phyloP scores from a whole-genome alignment of 2,797 vertebrate species.

The Rhadinocentrus ornatus region DNA sequence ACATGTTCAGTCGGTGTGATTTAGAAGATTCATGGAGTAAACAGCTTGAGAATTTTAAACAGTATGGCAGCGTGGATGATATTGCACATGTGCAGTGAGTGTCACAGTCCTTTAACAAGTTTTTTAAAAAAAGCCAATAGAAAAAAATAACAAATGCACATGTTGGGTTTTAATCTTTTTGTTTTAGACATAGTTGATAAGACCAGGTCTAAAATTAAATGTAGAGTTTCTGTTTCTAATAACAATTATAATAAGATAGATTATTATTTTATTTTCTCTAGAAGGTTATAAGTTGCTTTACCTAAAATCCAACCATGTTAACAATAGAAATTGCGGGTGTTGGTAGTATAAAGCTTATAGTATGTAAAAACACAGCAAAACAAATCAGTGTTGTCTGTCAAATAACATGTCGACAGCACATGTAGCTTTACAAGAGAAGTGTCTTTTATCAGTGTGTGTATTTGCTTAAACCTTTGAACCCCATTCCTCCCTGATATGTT shows the following conservation, averaged over 20 bases:
- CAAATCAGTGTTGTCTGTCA: slow-evolving; percentile 8
- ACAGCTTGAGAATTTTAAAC: neutral
- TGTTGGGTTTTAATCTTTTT: neutral
- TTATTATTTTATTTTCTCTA: slow-evolving; percentile 1
- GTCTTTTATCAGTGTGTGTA: slow-evolving; percentile 6
- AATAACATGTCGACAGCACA: slow-evolving; percentile 32
- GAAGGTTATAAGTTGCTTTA: slow-evolving; percentile 23
- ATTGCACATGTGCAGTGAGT: neutral
- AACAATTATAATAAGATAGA: neutral
- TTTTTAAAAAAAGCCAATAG: neutral
- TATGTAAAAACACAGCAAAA: slow-evolving; percentile 16
- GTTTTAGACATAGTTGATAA: neutral
- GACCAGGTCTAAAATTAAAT: neutral
- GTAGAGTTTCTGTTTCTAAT: neutral
- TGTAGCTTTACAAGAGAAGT: slow-evolving; percentile 6
- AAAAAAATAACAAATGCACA: neutral
- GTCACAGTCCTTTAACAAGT: neutral
- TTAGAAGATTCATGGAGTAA: neutral
- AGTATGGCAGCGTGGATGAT: too few relatives aligned
- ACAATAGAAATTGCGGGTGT: slow-evolving; percentile 13
- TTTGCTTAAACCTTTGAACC: slow-evolving; percentile 31
- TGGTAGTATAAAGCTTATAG: neutral
- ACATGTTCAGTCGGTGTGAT: neutral
- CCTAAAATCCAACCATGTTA: slow-evolving; percentile 1
- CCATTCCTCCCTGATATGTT: neutral